Percentiles rank a stretch among this genome's conserved stretches.
These are phyloP conservation scores for Cyclophora albipunctata DNA, from an alignment of 2,888 invertebrate genomes.

Conservation along the genomic window DNA sequence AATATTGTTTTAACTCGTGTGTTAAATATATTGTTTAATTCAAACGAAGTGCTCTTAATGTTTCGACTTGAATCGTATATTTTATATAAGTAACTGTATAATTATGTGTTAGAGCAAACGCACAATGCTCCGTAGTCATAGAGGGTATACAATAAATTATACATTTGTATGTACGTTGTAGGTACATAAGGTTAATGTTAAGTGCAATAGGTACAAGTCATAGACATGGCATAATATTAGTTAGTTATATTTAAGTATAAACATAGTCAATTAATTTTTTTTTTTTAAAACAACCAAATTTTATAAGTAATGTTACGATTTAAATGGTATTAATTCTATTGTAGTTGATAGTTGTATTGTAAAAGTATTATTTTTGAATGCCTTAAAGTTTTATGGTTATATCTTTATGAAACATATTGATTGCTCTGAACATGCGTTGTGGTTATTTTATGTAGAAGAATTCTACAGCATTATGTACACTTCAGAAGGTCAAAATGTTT, in stretches of 20 bases:
- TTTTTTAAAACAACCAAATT: conserved; percentile 24
- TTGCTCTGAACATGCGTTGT: no score
- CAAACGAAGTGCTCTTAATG: conserved; percentile 11
- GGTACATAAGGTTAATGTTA: conserved; percentile 24
- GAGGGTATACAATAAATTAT: conserved; percentile 26
- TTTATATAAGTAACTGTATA: background rate
- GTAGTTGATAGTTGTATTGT: conserved; percentile 13
- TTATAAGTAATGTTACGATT: conserved; percentile 18
- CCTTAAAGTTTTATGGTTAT: no score
- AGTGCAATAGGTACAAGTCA: conserved; percentile 63
- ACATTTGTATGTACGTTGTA: conserved; percentile 28
- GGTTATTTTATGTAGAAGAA: no score
- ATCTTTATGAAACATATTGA: no score
- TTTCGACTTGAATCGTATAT: conserved; percentile 1
- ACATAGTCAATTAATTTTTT: conserved; percentile 18
- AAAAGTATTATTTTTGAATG: conserved; percentile 22
- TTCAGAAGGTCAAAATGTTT: no score
- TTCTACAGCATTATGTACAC: no score
- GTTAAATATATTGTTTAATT: no score
- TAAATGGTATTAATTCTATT: conserved; percentile 17
- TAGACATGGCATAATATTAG: conserved; percentile 41
- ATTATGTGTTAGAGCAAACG: conserved; percentile 42
- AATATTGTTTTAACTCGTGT: no score
- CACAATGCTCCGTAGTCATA: conserved; percentile 61
- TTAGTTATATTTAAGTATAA: conserved; percentile 13